Evolutionary conservation across 1,140 invertebrate genomes (phyloP).

Genomic region (Trypoxylus dichotomus): DNA sequence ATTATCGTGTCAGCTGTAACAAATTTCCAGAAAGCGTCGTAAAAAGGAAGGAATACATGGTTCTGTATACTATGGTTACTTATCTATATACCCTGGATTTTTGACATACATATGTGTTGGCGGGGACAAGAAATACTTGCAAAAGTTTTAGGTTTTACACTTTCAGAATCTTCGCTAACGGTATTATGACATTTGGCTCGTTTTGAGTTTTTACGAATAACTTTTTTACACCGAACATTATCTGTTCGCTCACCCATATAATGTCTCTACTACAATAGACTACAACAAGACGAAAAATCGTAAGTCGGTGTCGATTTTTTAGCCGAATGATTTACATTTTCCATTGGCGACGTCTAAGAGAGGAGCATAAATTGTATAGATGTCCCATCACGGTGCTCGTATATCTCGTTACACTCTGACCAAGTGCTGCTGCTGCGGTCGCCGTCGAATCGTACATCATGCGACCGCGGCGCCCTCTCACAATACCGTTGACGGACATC

Average conservation of each 20-base stretch:
- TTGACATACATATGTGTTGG: too few relatives aligned
- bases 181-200: too few relatives aligned
- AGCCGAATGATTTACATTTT: slow-evolving; percentile 45
- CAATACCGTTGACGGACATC: slow-evolving; percentile 42
- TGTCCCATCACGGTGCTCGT: slow-evolving; percentile 44
- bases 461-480: slow-evolving; percentile 35
- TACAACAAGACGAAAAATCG: neutral
- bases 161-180: too few relatives aligned
- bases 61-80: too few relatives aligned
- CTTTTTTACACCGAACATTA: too few relatives aligned
- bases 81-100: too few relatives aligned
- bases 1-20: too few relatives aligned
- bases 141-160: too few relatives aligned
- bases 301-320: neutral
- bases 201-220: too few relatives aligned
- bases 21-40: too few relatives aligned
- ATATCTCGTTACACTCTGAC: slow-evolving; percentile 40
- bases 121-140: too few relatives aligned
- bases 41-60: too few relatives aligned
- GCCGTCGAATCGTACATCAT: slow-evolving; percentile 41
- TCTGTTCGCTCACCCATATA: neutral
- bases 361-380: slow-evolving; percentile 47
- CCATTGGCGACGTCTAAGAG: slow-evolving; percentile 42
- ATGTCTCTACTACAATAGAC: neutral
- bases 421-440: slow-evolving; percentile 38